Conservation (phyloP, 2,888 invertebrate species). For the Podotricha telesiphe region DNA sequence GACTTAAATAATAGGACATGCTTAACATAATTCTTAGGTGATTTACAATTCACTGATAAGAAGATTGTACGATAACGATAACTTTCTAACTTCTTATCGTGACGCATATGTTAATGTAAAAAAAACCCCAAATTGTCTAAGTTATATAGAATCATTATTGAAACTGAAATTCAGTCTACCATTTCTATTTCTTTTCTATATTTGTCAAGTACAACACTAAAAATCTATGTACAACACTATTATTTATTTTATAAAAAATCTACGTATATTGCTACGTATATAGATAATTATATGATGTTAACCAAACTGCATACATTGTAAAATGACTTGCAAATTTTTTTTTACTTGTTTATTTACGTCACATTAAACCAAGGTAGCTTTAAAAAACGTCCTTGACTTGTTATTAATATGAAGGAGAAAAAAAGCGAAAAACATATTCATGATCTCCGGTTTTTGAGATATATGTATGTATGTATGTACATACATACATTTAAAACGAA, state of each 20-base stretch:
- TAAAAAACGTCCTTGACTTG: neutral
- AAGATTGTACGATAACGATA: neutral
- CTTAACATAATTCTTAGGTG: neutral
- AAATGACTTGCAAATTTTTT: neutral
- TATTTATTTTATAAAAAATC: conserved; percentile 4
- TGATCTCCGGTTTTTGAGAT: neutral
- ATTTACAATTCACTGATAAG: neutral
- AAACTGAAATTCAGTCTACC: too few relatives aligned
- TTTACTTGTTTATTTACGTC: neutral
- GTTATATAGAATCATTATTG: too few relatives aligned
- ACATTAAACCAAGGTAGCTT: neutral
- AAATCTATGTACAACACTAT: neutral
- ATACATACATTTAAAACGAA: neutral
- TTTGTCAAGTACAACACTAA: neutral
- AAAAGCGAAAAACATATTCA: neutral
- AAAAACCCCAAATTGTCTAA: too few relatives aligned
- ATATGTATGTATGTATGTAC: neutral
- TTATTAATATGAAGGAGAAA: neutral
- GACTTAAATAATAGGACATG: neutral
- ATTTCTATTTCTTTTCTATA: neutral
- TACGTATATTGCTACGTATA: neutral
- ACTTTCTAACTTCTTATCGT: neutral
- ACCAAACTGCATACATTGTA: neutral
- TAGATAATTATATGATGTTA: neutral
- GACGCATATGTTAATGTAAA: neutral